phyloP scores from a whole-genome alignment of 1,140 invertebrate genomes.

The Pseudomyrmex dendroicus region DNA sequence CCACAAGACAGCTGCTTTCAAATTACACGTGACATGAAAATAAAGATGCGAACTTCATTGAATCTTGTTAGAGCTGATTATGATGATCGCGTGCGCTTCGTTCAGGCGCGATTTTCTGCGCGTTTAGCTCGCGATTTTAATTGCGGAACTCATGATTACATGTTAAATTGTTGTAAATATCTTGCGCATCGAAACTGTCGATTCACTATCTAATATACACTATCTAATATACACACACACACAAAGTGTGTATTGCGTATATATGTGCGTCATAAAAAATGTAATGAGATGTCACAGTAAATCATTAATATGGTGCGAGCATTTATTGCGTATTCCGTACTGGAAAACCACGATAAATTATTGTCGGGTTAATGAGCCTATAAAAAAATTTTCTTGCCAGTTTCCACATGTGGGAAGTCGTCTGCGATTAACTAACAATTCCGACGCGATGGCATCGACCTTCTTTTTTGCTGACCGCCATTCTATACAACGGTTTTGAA shows the following conservation, averaged over 20 bases:
- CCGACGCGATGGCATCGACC: not conserved
- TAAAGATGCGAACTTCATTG: too few relatives aligned
- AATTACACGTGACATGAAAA: too few relatives aligned
- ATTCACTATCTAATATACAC: not conserved
- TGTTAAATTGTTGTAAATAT: too few relatives aligned
- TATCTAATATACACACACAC: not conserved
- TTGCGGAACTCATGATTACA: too few relatives aligned
- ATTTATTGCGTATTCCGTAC: not conserved
- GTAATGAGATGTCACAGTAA: not conserved
- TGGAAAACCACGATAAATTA: not conserved
- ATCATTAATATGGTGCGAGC: not conserved
- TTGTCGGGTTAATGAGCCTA: not conserved
- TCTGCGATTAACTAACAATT: constrained; percentile 22
- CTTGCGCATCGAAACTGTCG: too few relatives aligned
- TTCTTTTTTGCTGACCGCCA: not conserved
- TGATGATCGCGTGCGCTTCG: too few relatives aligned
- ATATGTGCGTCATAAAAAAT: not conserved
- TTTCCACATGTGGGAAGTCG: constrained; percentile 32
- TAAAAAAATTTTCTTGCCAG: too few relatives aligned
- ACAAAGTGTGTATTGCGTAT: not conserved
- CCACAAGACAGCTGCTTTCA: too few relatives aligned
- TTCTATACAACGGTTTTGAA: too few relatives aligned
- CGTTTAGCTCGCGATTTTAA: too few relatives aligned
- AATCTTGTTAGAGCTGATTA: too few relatives aligned
- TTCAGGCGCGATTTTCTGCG: too few relatives aligned